These are phyloP conservation scores for Ostrea denselamellosa DNA, from an alignment of 1,140 invertebrate species.

Conservation along the genomic window DNA sequence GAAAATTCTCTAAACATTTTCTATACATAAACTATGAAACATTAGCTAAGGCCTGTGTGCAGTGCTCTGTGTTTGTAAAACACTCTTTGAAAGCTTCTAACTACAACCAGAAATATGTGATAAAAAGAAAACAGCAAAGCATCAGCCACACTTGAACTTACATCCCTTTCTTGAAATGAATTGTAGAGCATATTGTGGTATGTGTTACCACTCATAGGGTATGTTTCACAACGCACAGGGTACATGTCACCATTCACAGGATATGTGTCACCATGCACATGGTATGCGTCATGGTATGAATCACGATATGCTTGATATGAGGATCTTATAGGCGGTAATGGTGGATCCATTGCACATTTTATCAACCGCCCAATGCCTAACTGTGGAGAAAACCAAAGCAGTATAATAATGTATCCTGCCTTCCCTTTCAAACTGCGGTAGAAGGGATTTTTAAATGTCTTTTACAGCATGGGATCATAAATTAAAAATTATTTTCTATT, in stretches of 20 bases:
- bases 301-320: slow-evolving; percentile 42
- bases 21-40: neutral
- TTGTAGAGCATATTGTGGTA: slow-evolving; percentile 27
- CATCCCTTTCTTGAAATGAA: slow-evolving; percentile 5
- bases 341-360: slow-evolving; percentile 56
- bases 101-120: slow-evolving; percentile 4
- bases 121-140: neutral
- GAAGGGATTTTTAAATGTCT: neutral
- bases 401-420: neutral
- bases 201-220: neutral
- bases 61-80: neutral
- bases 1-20: too few relatives aligned
- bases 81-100: neutral
- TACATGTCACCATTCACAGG: neutral
- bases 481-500: too few relatives aligned
- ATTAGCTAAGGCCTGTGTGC: neutral
- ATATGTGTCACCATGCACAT: neutral
- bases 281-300: slow-evolving; percentile 44
- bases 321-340: slow-evolving; percentile 52
- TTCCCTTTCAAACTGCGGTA: neutral
- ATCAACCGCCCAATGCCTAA: slow-evolving; percentile 54
- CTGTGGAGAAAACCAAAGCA: slow-evolving; percentile 41
- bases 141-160: slow-evolving; percentile 13
- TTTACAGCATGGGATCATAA: too few relatives aligned
- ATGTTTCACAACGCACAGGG: neutral